Conservation (phyloP, 2,113 vertebrate genomes). For the Eptatretus burgeri region DNA sequence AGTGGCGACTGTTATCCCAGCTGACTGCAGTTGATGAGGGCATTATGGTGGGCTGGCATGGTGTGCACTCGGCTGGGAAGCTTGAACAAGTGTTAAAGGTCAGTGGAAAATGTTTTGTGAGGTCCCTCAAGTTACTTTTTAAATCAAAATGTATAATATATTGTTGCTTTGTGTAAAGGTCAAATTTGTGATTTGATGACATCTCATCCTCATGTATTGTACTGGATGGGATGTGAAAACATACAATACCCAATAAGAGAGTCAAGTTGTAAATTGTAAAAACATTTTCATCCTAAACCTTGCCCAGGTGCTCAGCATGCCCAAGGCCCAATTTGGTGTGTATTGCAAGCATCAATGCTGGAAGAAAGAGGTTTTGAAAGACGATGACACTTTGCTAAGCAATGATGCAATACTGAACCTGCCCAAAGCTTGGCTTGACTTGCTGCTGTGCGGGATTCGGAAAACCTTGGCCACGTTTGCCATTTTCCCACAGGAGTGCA, state of each 20-base stretch:
- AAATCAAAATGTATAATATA: background rate
- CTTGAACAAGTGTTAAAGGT: slow-evolving; percentile 16
- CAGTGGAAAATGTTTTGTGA: slow-evolving; percentile 34
- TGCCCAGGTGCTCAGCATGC: slow-evolving; percentile 45
- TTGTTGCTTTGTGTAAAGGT: background rate
- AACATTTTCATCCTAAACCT: background rate
- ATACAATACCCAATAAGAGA: background rate
- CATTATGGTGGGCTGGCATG: background rate
- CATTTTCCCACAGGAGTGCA: slow-evolving; percentile 21
- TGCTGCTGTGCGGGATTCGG: slow-evolving; percentile 24
- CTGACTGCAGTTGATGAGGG: background rate
- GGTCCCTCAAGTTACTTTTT: slow-evolving; percentile 35
- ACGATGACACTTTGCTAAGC: slow-evolving; percentile 20
- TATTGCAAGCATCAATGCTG: slow-evolving; percentile 36
- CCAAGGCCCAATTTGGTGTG: slow-evolving; percentile 32
- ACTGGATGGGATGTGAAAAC: background rate
- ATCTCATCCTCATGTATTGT: background rate
- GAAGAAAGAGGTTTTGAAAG: slow-evolving; percentile 24
- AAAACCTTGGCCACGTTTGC: slow-evolving; percentile 26
- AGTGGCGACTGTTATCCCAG: background rate
- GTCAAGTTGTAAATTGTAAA: background rate
- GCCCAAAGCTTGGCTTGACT: slow-evolving; percentile 22
- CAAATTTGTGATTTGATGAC: background rate
- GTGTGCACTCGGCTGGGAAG: background rate
- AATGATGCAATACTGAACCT: slow-evolving; percentile 25